These are phyloP conservation scores for Drosophila lacertosa DNA, from an alignment of 1,140 invertebrate species.

Conservation along the genomic window DNA sequence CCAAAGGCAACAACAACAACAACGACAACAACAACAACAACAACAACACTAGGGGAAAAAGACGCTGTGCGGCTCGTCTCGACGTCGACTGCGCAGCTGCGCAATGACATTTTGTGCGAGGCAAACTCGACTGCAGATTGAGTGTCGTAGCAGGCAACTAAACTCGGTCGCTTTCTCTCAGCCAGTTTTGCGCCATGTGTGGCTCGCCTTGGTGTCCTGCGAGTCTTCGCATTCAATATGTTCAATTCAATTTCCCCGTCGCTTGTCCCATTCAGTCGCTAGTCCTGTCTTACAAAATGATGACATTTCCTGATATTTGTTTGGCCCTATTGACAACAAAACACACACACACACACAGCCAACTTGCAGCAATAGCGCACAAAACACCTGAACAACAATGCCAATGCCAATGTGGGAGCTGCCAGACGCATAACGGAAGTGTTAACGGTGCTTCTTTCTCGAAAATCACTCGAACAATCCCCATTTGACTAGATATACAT, in stretches of 20 bases:
- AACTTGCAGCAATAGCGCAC: constrained; percentile 19
- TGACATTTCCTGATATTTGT: constrained; percentile 82
- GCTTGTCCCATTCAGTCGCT: constrained; percentile 27
- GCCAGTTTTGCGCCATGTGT: constrained; percentile 54
- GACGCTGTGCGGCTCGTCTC: constrained; percentile 11
- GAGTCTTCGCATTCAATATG: constrained; percentile 11
- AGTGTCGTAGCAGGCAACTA: constrained; percentile 41
- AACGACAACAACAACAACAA: constrained; percentile 26
- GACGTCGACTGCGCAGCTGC: constrained; percentile 24
- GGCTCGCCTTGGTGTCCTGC: constrained; percentile 48
- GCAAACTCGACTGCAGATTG: neutral
- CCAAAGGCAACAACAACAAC: constrained; percentile 11
- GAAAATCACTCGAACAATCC: neutral
- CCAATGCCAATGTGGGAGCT: constrained; percentile 13
- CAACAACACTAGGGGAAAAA: constrained; percentile 13
- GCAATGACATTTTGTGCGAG: constrained; percentile 20
- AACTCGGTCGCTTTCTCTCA: neutral
- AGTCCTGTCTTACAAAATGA: constrained; percentile 61
- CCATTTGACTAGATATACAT: neutral
- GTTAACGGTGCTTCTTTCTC: constrained; percentile 57
- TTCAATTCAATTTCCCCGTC: constrained; percentile 47
- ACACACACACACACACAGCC: constrained; percentile 11
- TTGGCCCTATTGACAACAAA: constrained; percentile 46
- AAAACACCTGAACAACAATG: constrained; percentile 53
- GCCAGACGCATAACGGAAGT: constrained; percentile 58